A percentile compares a stretch with the other conserved stretches of the same genome.
phyloP scores from a whole-genome alignment of 2,888 invertebrate species.

The Caenorhabditis uteleia region DNA sequence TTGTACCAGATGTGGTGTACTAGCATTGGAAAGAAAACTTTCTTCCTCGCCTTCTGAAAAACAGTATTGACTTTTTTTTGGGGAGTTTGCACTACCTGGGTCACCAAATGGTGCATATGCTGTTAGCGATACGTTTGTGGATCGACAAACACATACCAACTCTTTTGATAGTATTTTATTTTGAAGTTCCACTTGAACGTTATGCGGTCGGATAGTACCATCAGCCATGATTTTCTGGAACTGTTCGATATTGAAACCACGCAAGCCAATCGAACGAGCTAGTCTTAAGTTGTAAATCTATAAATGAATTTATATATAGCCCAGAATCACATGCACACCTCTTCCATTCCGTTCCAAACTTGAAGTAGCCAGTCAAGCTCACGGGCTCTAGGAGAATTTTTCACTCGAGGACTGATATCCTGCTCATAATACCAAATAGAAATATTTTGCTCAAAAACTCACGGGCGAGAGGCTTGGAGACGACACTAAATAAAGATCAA shows the following conservation, averaged over 20 bases:
- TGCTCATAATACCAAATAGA: no score
- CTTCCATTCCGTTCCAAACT: conserved; percentile 45
- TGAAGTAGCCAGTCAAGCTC: conserved; percentile 18
- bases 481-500: conserved; percentile 39
- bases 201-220: conserved; percentile 52
- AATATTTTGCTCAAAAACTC: no score
- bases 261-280: conserved; percentile 29
- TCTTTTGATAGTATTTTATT: conserved; percentile 76
- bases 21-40: conserved; percentile 10
- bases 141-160: conserved; percentile 75
- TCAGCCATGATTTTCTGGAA: conserved; percentile 46
- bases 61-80: no score
- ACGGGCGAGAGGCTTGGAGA: conserved; percentile 27
- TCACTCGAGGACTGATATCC: no score
- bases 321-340: conserved; percentile 10
- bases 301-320: neutral
- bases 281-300: conserved; percentile 21
- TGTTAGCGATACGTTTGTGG: conserved; percentile 74
- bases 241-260: conserved; percentile 48
- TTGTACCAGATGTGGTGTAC: no score
- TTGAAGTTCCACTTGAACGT: conserved; percentile 45
- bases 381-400: neutral
- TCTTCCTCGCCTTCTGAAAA: no score
- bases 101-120: conserved; percentile 58
- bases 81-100: conserved; percentile 20